Conservation (phyloP, 2,113 vertebrate genomes). For the Lamprotornis superbus region DNA sequence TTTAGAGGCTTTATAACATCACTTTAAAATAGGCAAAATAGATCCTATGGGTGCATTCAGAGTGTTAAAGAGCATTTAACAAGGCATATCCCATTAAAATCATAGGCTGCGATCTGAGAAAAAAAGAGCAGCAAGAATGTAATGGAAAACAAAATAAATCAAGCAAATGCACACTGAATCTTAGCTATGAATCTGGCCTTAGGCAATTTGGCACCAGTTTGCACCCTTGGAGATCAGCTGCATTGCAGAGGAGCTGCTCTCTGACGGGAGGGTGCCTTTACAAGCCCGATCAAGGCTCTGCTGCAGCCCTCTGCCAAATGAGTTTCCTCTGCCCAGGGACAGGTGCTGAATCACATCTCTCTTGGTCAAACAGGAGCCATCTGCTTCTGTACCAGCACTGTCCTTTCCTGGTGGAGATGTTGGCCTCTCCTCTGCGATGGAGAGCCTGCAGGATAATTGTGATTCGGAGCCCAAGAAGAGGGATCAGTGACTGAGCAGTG, state of each 20-base stretch:
- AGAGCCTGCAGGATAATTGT: not conserved
- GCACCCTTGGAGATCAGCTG: slow-evolving; percentile 44
- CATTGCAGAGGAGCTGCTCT: slow-evolving; percentile 52
- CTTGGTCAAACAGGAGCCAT: slow-evolving; percentile 25
- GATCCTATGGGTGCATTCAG: not conserved
- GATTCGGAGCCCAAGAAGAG: not conserved
- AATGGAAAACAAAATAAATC: slow-evolving; percentile 49
- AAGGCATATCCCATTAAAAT: not conserved
- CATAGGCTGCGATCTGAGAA: not conserved
- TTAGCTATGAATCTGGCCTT: slow-evolving; percentile 35
- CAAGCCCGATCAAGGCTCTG: not conserved
- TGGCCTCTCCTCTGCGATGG: not conserved
- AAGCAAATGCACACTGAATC: slow-evolving; percentile 2
- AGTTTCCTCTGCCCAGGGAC: slow-evolving; percentile 7
- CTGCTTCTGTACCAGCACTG: not conserved
- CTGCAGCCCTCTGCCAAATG: slow-evolving; percentile 12
- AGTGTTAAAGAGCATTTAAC: slow-evolving; percentile 22
- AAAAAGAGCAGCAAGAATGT: not conserved
- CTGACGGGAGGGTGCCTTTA: not conserved
- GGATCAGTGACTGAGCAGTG: not conserved
- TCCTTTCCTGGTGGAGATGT: not conserved
- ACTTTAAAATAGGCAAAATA: not conserved
- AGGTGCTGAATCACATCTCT: slow-evolving; percentile 12
- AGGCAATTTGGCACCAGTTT: slow-evolving; percentile 16
- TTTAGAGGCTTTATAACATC: not conserved